Percentiles rank a stretch among this genome's conserved stretches.
Evolutionary conservation across 2,797 vertebrate genomes (phyloP).

Genomic region (Poecilia picta): DNA sequence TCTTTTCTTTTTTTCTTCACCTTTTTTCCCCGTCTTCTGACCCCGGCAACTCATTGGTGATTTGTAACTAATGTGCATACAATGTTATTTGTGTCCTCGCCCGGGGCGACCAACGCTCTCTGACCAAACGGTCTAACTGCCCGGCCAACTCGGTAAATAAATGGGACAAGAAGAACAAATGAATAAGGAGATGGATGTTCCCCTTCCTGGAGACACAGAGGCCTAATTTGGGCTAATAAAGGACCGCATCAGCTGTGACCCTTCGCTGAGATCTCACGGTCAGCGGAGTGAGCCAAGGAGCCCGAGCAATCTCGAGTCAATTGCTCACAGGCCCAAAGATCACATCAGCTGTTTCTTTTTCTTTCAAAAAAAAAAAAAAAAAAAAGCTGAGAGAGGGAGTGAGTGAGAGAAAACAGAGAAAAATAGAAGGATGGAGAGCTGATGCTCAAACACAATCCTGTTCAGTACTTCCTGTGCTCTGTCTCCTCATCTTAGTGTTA

Average conservation of each 20-base stretch:
- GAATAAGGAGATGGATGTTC: slow-evolving; percentile 74
- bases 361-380: slow-evolving; percentile 25
- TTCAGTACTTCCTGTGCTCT: slow-evolving; percentile 9
- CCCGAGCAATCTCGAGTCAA: slow-evolving; percentile 64
- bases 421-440: slow-evolving; percentile 22
- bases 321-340: slow-evolving; percentile 65
- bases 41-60: slow-evolving; percentile 60
- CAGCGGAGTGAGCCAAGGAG: slow-evolving; percentile 59
- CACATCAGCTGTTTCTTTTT: slow-evolving; percentile 55
- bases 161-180: slow-evolving; percentile 69
- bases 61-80: slow-evolving; percentile 68
- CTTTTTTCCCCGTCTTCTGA: slow-evolving; percentile 42
- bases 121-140: slow-evolving; percentile 58
- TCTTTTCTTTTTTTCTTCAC: slow-evolving; percentile 24
- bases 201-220: slow-evolving; percentile 61
- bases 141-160: slow-evolving; percentile 69
- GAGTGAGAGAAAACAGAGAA: slow-evolving; percentile 28
- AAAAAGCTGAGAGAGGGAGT: slow-evolving; percentile 12
- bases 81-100: slow-evolving; percentile 67
- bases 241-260: slow-evolving; percentile 71
- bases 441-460: slow-evolving; percentile 32
- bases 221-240: slow-evolving; percentile 78
- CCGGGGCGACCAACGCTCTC: slow-evolving; percentile 52
- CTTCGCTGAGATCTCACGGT: slow-evolving; percentile 57
- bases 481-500: slow-evolving; percentile 35